phyloP scores from a whole-genome alignment of 1,140 invertebrate genomes.

The Mercenaria mercenaria region DNA sequence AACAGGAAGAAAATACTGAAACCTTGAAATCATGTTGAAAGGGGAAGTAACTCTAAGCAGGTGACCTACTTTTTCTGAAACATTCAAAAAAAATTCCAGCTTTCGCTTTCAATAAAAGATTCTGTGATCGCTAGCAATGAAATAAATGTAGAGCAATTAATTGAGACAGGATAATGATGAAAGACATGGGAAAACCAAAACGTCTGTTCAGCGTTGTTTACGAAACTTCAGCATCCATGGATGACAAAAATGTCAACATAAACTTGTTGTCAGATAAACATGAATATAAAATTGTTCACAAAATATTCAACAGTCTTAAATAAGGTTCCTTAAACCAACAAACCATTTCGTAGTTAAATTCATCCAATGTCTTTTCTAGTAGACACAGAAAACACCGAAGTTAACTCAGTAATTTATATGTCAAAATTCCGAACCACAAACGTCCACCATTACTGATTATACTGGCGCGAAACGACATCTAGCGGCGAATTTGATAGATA shows the following conservation, averaged over 20 bases:
- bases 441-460: slow-evolving; percentile 66
- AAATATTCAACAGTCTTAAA: neutral
- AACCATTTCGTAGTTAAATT: neutral
- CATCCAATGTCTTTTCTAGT: neutral
- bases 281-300: neutral
- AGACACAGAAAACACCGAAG: neutral
- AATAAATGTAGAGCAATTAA: too few species aligned
- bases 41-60: slow-evolving; percentile 1
- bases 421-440: neutral
- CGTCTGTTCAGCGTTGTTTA: neutral
- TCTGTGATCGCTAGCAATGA: too few species aligned
- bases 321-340: neutral
- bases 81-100: too few species aligned
- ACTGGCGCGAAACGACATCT: slow-evolving; percentile 71
- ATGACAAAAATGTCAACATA: slow-evolving; percentile 64
- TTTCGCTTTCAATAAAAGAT: too few species aligned
- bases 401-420: neutral
- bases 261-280: slow-evolving; percentile 38
- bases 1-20: slow-evolving; percentile 2
- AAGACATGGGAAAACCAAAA: too few species aligned
- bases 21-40: neutral
- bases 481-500: slow-evolving; percentile 34
- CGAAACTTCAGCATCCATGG: slow-evolving; percentile 27
- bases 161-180: too few species aligned
- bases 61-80: neutral